Base-by-base conservation (phyloP, 2,888 invertebrate species). In the Hirtodrosophila confusa region DNA sequence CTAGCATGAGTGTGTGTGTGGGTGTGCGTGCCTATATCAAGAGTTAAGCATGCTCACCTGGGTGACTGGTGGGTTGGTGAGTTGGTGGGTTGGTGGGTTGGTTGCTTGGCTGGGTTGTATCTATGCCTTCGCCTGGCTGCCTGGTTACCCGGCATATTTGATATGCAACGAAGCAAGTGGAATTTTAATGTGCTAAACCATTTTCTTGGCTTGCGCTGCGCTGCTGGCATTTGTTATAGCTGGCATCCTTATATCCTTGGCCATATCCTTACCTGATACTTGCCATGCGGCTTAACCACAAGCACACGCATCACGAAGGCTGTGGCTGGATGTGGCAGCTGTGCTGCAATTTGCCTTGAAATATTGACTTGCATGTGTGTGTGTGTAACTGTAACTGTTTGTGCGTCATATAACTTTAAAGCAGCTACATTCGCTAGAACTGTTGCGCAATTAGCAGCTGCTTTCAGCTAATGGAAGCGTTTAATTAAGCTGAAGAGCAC, bases 131-230 rank as follows among this genome's bases (percentile, higher is more conserved):
- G 11, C 17, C 24, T 48, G 5, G 6, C 35, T 37, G 47, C 24
- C 60, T 74, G 78, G 66, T 74, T 76, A 68, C 62, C 62, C 69
- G 78, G 71, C 82, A 77, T 87, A 86, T 83, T 85, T 87, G 83
- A 80, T 86, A 87, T 85, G 88, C 84, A 83, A 72, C 86, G 76
- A 71, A 68, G 84, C 84, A 84, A 87, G 83, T 73, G 87, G 83
- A 84, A 84, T 84, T 84, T 87, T 84, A 84, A 84, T 84, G 84
- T 77, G 86, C 87, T 78, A 87, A 84, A 70, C 87, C 87, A 84
- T 84, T 87, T 84, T 71, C 79, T 69, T 84, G 78, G 85, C 75
- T 80, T 62, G 67, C 67, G 73, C 72, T 61, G 43, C 27, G 41
- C 51, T 60, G 61, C 64, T 75, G 74, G 75, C 51, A 71, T 74